Conservation (phyloP, 2,888 invertebrate species). For the Alloscopus bannaensis region DNA sequence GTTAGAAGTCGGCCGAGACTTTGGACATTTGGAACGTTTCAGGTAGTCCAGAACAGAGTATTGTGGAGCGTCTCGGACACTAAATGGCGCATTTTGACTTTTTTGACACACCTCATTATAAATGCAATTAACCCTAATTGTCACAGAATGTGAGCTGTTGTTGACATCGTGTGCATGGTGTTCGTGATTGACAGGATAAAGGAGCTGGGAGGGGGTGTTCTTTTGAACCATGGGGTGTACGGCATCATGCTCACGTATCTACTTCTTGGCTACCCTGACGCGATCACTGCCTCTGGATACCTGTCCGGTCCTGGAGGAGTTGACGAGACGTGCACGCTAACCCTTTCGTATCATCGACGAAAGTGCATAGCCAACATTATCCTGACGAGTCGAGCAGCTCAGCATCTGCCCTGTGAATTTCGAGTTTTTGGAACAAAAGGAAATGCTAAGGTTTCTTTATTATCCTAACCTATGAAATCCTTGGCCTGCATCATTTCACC, state of each 20-base stretch:
- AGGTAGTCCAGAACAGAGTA: slow-evolving; percentile 33
- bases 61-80: background rate
- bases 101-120: background rate
- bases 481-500: too few relatives aligned
- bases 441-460: slow-evolving; percentile 44
- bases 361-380: slow-evolving; percentile 33
- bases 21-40: slow-evolving; percentile 59
- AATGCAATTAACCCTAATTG: background rate
- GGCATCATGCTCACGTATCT: slow-evolving; percentile 84
- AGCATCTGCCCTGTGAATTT: slow-evolving; percentile 47
- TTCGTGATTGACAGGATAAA: slow-evolving; percentile 77
- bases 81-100: background rate
- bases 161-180: too few relatives aligned
- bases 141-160: too few relatives aligned
- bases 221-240: slow-evolving; percentile 87
- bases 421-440: slow-evolving; percentile 59
- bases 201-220: slow-evolving; percentile 85
- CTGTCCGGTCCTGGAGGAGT: slow-evolving; percentile 82
- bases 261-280: slow-evolving; percentile 83
- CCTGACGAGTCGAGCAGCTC: slow-evolving; percentile 19
- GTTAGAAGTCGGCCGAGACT: slow-evolving; percentile 59
- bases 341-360: slow-evolving; percentile 75
- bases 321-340: slow-evolving; percentile 82
- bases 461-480: too few relatives aligned
- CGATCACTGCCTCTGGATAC: slow-evolving; percentile 82